Conservation (phyloP, 2,888 invertebrate species). For the Itoplectis maculator region DNA sequence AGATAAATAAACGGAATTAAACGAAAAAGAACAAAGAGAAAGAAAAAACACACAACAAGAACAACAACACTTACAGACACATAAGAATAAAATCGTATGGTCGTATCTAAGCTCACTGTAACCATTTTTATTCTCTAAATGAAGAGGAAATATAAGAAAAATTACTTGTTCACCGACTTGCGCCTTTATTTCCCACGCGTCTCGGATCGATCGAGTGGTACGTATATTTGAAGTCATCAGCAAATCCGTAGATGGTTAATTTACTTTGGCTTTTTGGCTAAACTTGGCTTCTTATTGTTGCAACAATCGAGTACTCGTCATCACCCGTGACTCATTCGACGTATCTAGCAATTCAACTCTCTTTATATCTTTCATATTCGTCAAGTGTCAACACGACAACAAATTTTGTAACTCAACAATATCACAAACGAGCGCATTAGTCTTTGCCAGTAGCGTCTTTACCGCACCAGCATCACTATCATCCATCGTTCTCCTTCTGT, state of each 20-base stretch:
- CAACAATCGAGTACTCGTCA: slow-evolving; percentile 52
- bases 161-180: slow-evolving; percentile 83
- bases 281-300: slow-evolving; percentile 70
- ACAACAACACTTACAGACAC: slow-evolving; percentile 65
- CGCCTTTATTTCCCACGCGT: slow-evolving; percentile 85
- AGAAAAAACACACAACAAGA: slow-evolving; percentile 63
- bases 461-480: slow-evolving; percentile 63
- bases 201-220: slow-evolving; percentile 85
- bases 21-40: slow-evolving; percentile 65
- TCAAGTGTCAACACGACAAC: background rate
- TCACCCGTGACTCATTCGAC: slow-evolving; percentile 43
- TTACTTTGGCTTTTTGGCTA: slow-evolving; percentile 78
- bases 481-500: slow-evolving; percentile 46
- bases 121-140: slow-evolving; percentile 70
- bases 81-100: slow-evolving; percentile 67
- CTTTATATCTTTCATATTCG: background rate
- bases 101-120: slow-evolving; percentile 74
- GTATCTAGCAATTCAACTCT: slow-evolving; percentile 16
- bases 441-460: slow-evolving; percentile 56
- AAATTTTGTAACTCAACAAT: background rate
- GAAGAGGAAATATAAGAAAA: slow-evolving; percentile 77
- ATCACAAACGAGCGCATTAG: slow-evolving; percentile 49
- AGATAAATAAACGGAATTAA: slow-evolving; percentile 77
- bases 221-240: slow-evolving; percentile 76
- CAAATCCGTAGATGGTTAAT: slow-evolving; percentile 70